Conservation (phyloP, 2,888 invertebrate genomes). For the Hartigia nigra region DNA sequence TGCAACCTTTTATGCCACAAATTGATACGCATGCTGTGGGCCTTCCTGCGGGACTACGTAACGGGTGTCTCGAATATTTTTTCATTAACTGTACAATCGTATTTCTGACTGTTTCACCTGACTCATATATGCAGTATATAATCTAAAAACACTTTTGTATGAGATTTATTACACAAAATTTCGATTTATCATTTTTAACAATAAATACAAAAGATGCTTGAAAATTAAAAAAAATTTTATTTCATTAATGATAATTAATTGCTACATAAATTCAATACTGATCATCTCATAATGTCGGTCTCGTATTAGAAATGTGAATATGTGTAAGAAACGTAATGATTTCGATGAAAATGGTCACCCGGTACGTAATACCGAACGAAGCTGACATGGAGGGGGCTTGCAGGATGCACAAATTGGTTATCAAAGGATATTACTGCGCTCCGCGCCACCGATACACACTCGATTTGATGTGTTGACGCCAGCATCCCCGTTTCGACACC, state of each 20-base stretch:
- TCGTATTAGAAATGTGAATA: neutral
- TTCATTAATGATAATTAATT: neutral
- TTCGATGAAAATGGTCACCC: constrained; percentile 36
- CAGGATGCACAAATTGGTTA: constrained; percentile 59
- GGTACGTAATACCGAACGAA: constrained; percentile 36
- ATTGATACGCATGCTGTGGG: constrained; percentile 49
- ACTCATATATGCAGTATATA: neutral
- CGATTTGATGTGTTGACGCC: constrained; percentile 54
- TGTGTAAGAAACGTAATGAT: neutral
- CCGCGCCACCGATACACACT: constrained; percentile 51
- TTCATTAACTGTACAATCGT: neutral
- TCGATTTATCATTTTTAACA: neutral
- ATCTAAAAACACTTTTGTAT: neutral
- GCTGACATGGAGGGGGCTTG: constrained; percentile 34
- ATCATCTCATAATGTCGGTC: neutral
- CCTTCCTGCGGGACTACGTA: constrained; percentile 29
- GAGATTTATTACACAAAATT: neutral
- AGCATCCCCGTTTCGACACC: constrained; percentile 15
- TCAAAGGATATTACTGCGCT: constrained; percentile 59
- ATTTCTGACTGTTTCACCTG: neutral
- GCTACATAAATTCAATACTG: no score
- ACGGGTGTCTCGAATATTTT: constrained; percentile 31
- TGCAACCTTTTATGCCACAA: constrained; percentile 55
- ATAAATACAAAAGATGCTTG: neutral
- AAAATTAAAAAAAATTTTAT: neutral